Base-by-base conservation (phyloP, 2,888 invertebrate species). In the Omphaloscelis lunosa region DNA sequence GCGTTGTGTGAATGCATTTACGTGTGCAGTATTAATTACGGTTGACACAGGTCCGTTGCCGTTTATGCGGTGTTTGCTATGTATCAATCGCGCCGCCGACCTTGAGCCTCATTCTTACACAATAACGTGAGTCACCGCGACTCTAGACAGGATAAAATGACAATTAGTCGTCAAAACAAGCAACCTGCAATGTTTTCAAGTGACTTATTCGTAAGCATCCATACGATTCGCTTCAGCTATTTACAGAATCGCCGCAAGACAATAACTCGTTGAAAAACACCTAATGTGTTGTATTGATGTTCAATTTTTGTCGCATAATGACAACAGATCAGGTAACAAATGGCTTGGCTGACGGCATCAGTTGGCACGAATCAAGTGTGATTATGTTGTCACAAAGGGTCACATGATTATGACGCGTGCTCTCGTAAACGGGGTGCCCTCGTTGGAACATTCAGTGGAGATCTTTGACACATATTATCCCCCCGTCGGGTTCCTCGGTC, bases 331-430 rank as follows among this genome's bases (percentile, higher is more conserved):
- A 82, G 80, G 73, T 88, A 86, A 85, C 80, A 83, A 85, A 72
- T 80, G 74, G 87, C 90, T 92, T 93, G 91, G 91, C 90, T 87
- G 86, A 71, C 82, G 86, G 89, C 77, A 75, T 82, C 90, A 91
- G 92, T 93, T 93, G 93, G 91, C 92, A 92, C 89, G 86, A 70
- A 88, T 91, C 90, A 89, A 90, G 89, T 89, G 87, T 88, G 78
- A 85, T 85, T 89, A 82, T 87, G 80, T 89, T 87, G 88, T 89
- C 82, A 86, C 86, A 89, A 88, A 86, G 85, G 90, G 92, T 92
- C 93, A 92, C 91, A 91, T 93, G 92, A 90, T 92, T 90, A 88
- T 92, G 90, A 90, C 91, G 89, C 86, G 83, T 89, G 84, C 86
- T 89, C 89, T 91, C 88, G 88, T 90, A 89, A 89, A 87, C 89